Base-by-base conservation (phyloP, 2,888 invertebrate species). In the Eristalis tenax region DNA sequence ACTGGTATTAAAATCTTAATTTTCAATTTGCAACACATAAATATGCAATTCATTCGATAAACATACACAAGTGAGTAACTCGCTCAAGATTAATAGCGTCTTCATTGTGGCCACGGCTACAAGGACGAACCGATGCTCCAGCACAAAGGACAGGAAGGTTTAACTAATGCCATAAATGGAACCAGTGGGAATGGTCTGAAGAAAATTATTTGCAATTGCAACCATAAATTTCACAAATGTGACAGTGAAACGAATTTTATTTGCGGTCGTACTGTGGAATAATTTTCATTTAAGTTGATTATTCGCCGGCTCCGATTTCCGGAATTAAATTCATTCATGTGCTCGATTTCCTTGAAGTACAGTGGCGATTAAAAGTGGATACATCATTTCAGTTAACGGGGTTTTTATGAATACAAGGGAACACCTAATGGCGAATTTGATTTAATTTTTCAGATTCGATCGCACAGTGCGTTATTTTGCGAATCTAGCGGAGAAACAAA, bases 1-100 rank as follows among this genome's bases (percentile, higher is more conserved):
- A 79, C 66, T 66, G 59, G 59, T 59, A 83, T 78, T 73, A 74
- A 78, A 74, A 69, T 78, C 50, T 57, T 64, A 65, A 79, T 75
- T 75, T 70, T 40, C 50, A 43, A 38, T 66, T 65, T 70, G 13
- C 65, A 77, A 3, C 61, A 56, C 4, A 32, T 35, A 57, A 38
- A 74, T 70, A 50, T 68, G 56, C 40, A 78, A 40, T 65, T 66
- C 65, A 32, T 13, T 68, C 35, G 15, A 23, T 50, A 32, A 56
- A 35, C 56, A 43, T 50, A 50, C 18, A 18, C 22, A 50, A 50
- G 50, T 18, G 18, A 8, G 50, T 50, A 50, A 18, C 50, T 50
- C 50, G 5, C 43, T 1, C 43, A 50, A 50, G 50, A 18, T 50
- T 18, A 50, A 8, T 38, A 13, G 38, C 3, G 13, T 38, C 38